A percentile compares a stretch with the other conserved stretches of the same genome.
These are phyloP conservation scores for Choloepus didactylus DNA, from an alignment of 2,797 vertebrate species.

Conservation along the genomic window DNA sequence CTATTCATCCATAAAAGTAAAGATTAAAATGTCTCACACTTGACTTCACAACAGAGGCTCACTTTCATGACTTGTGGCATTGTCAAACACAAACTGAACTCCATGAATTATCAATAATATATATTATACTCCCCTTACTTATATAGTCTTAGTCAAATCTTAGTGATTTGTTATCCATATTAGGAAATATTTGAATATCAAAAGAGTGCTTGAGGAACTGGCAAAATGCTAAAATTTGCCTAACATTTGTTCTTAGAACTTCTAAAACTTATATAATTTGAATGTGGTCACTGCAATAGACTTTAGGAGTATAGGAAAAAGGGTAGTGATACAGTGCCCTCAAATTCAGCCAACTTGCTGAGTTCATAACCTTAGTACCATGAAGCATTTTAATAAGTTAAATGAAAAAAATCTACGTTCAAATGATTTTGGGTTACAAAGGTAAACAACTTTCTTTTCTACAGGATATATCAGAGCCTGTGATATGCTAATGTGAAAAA, in stretches of 20 bases:
- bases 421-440: neutral
- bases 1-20: neutral
- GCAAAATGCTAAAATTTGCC: neutral
- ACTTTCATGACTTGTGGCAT: neutral
- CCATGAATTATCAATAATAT: neutral
- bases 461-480: neutral
- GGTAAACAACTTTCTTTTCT: neutral
- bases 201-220: neutral
- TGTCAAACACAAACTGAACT: conserved; percentile 10
- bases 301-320: neutral
- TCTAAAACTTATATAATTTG: neutral
- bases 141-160: neutral
- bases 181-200: neutral
- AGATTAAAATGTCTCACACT: neutral
- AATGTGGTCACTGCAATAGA: neutral
- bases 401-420: neutral
- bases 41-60: neutral
- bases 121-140: neutral
- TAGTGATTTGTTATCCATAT: neutral
- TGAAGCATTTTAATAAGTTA: neutral
- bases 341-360: neutral
- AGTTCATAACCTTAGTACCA: neutral
- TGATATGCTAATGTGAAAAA: neutral
- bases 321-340: neutral
- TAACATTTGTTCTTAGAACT: neutral